phyloP scores from a whole-genome alignment of 2,888 invertebrate genomes.

The Trachelus stipa region DNA sequence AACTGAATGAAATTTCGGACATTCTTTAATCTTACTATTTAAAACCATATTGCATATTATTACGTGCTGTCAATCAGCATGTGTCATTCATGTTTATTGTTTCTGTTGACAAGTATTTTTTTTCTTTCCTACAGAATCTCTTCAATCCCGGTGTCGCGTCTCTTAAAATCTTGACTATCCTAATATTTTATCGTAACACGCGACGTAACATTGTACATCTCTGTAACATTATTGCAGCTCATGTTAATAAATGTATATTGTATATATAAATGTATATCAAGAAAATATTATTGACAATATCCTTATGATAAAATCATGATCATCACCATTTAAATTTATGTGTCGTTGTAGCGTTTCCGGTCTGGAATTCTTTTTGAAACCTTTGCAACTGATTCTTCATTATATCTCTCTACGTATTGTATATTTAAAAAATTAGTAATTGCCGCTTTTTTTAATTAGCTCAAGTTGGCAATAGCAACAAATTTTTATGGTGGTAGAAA shows the following conservation, averaged over 20 bases:
- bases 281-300: background rate
- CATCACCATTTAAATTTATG: background rate
- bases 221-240: conserved; percentile 36
- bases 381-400: background rate
- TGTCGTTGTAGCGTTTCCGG: background rate
- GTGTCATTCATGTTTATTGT: too few species aligned
- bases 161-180: background rate
- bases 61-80: too few species aligned
- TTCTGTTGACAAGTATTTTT: too few species aligned
- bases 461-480: background rate
- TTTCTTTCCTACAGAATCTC: too few species aligned
- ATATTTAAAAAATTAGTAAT: background rate
- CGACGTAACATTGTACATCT: conserved; percentile 20
- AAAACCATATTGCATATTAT: too few species aligned
- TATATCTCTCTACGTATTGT: background rate
- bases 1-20: background rate
- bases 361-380: background rate
- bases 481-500: background rate
- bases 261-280: conserved; percentile 12
- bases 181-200: background rate
- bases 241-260: conserved; percentile 51
- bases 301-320: background rate
- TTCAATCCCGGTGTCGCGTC: background rate
- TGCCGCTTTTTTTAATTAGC: background rate
- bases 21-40: background rate